Evolutionary conservation across 2,113 vertebrate species (phyloP).

Genomic region (Oreochromis tanganicae): DNA sequence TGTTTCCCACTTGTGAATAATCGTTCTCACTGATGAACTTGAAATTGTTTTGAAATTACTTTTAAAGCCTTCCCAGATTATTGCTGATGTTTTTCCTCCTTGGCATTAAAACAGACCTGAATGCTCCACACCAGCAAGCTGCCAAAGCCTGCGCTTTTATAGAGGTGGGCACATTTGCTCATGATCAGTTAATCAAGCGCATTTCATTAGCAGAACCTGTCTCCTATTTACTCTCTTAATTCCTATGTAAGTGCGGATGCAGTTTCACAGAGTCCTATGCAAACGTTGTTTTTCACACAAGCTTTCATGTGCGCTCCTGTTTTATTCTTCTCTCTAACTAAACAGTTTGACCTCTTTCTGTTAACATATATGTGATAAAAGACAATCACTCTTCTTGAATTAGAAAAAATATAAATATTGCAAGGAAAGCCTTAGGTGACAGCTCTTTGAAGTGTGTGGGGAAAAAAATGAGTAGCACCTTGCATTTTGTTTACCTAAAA

Average conservation of each 20-base stretch:
- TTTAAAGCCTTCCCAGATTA: not conserved
- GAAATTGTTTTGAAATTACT: not conserved
- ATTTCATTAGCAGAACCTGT: not conserved
- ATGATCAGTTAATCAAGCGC: not conserved
- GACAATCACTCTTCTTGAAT: not conserved
- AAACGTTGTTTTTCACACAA: not conserved
- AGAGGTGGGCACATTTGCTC: not conserved
- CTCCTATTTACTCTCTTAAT: not conserved
- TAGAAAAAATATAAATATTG: not conserved
- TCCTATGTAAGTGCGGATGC: not conserved
- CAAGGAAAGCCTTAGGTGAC: not conserved
- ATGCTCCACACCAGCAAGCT: not conserved
- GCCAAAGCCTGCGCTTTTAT: not conserved
- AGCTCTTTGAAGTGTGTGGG: not conserved
- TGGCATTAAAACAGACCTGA: not conserved
- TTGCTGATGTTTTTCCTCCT: not conserved
- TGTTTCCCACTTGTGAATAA: not conserved
- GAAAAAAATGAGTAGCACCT: not conserved
- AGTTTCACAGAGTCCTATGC: not conserved
- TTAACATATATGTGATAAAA: not conserved
- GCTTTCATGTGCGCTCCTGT: no score
- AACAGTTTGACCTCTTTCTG: not conserved
- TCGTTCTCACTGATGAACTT: not conserved
- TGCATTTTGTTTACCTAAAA: not conserved
- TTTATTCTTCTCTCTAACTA: not conserved